A percentile compares a stretch with the other conserved stretches of the same genome.
These are phyloP conservation scores for Paralvinella palmiformis DNA, from an alignment of 1,140 invertebrate genomes.

Conservation along the genomic window DNA sequence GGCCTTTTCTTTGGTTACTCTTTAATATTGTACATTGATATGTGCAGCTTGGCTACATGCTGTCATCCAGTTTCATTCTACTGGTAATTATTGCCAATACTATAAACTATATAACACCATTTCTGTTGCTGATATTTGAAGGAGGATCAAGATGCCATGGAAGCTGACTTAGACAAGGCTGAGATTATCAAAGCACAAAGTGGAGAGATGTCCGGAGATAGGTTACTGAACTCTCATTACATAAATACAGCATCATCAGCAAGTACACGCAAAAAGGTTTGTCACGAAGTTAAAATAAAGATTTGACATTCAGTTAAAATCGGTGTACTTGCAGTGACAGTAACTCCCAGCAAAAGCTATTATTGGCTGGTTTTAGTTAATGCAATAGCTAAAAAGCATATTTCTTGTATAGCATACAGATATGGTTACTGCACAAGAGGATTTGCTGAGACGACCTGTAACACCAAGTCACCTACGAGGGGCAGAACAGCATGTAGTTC, in stretches of 20 bases:
- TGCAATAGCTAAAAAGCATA: no score
- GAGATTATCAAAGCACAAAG: constrained; percentile 47
- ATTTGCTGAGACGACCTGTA: constrained; percentile 7
- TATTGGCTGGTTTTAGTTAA: no score
- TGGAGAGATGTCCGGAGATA: constrained; percentile 49
- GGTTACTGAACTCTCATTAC: constrained; percentile 48
- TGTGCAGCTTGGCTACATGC: no score
- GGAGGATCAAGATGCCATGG: constrained; percentile 54
- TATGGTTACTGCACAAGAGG: neutral
- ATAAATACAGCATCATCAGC: neutral
- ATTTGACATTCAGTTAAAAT: no score
- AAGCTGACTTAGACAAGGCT: constrained; percentile 53
- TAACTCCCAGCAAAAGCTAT: no score
- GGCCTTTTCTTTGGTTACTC: no score
- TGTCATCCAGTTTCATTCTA: no score
- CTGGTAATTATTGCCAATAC: no score
- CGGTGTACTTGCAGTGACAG: no score
- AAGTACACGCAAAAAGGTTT: neutral
- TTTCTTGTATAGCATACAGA: neutral
- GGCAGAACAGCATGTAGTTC: neutral
- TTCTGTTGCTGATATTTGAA: constrained; percentile 19
- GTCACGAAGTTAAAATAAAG: no score
- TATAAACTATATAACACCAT: no score
- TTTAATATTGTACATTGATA: no score
- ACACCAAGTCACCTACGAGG: constrained; percentile 4